Conservation (phyloP, 2,888 invertebrate genomes). For the Aleiodes alternator region DNA sequence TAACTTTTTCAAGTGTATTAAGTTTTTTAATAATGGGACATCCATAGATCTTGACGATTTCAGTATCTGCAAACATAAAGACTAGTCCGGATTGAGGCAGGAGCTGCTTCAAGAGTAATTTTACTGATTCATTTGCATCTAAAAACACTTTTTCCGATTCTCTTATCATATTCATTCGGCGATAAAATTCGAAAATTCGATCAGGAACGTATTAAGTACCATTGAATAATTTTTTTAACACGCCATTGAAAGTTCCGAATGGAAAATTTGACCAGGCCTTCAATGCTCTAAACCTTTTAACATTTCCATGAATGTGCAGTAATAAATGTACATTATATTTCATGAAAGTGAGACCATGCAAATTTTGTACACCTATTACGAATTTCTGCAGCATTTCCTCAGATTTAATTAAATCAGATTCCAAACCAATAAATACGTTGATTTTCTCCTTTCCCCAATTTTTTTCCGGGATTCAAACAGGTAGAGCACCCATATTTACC, state of each 20-base stretch:
- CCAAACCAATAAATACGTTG: neutral
- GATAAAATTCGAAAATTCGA: slow-evolving; percentile 30
- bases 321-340: slow-evolving; percentile 48
- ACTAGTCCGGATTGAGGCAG: too few species aligned
- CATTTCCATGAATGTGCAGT: slow-evolving; percentile 42
- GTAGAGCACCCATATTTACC: neutral
- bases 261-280: slow-evolving; percentile 49
- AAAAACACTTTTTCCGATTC: too few species aligned
- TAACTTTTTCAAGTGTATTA: too few species aligned
- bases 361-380: slow-evolving; percentile 22
- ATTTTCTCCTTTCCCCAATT: neutral
- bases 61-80: too few species aligned
- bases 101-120: too few species aligned
- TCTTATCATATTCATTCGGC: neutral
- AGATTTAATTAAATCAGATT: neutral
- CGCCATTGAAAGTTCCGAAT: slow-evolving; percentile 47
- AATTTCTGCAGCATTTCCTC: slow-evolving; percentile 33
- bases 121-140: too few species aligned
- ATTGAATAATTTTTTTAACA: slow-evolving; percentile 37
- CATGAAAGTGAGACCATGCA: slow-evolving; percentile 39
- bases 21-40: too few species aligned
- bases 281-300: slow-evolving; percentile 38
- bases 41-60: too few species aligned
- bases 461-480: neutral
- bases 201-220: slow-evolving; percentile 41